Conservation (phyloP, 2,113 vertebrate genomes). For the Caretta caretta region DNA sequence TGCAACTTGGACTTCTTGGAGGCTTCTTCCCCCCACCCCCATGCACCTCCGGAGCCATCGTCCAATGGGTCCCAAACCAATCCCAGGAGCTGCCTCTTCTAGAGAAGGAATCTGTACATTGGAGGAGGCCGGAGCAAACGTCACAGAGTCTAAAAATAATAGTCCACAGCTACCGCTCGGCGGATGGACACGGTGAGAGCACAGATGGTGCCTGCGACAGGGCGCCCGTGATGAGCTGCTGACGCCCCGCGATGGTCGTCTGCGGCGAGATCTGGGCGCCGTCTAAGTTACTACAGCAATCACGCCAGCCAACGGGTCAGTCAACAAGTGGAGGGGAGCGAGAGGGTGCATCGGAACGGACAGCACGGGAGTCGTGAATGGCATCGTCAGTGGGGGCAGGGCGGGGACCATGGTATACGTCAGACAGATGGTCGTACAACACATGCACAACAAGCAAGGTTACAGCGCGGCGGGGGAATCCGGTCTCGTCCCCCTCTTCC, state of each 20-base stretch:
- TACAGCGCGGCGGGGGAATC: constrained; percentile 46
- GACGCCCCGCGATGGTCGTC: background rate
- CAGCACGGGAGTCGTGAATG: background rate
- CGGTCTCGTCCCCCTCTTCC: background rate
- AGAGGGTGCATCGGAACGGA: background rate
- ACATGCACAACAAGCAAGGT: constrained; percentile 62
- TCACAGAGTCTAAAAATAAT: background rate
- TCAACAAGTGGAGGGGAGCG: background rate
- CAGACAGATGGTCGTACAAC: constrained; percentile 45
- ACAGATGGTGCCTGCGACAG: background rate
- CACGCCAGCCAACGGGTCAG: background rate
- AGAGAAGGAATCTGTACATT: constrained; percentile 3
- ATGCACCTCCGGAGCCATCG: background rate
- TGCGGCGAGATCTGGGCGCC: background rate
- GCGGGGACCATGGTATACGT: background rate
- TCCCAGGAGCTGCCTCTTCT: constrained; percentile 48
- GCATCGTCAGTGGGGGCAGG: background rate
- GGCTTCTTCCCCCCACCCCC: constrained; percentile 49
- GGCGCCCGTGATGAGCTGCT: background rate
- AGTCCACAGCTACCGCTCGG: background rate
- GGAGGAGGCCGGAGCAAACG: background rate
- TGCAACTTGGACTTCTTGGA: constrained; percentile 52
- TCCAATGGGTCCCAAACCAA: background rate
- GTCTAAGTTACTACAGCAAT: background rate
- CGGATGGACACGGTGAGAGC: background rate